A percentile compares a stretch with the other conserved stretches of the same genome.
Evolutionary conservation across 1,140 invertebrate genomes (phyloP).

Genomic region (Drosophila ogumai): DNA sequence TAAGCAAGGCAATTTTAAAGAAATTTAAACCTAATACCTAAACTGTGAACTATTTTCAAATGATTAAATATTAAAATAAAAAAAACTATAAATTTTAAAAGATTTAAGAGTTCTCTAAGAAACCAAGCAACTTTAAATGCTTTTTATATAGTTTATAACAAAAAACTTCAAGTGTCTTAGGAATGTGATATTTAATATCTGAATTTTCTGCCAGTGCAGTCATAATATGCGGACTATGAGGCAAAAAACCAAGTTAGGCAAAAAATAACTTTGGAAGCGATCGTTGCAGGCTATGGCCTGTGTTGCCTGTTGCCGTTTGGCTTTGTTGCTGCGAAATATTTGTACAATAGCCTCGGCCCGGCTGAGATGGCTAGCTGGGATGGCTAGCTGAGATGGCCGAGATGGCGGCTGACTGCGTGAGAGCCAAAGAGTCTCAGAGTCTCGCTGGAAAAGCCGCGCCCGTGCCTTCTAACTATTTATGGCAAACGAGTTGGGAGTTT

Average conservation of each 20-base stretch:
- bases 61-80: no score
- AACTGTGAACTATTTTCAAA: no score
- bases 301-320: conserved; percentile 21
- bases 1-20: no score
- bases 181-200: not conserved
- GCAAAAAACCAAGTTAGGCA: conserved; percentile 73
- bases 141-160: not conserved
- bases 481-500: conserved; percentile 71
- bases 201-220: conserved; percentile 22
- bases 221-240: conserved; percentile 62
- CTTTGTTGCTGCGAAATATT: conserved; percentile 65
- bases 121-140: not conserved
- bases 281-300: conserved; percentile 29
- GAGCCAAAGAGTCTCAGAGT: conserved; percentile 39
- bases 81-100: not conserved
- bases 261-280: conserved; percentile 79
- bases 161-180: not conserved
- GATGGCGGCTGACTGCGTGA: conserved; percentile 52
- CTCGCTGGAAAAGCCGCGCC: conserved; percentile 70
- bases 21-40: no score
- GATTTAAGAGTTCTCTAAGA: not conserved
- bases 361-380: conserved; percentile 7
- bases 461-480: conserved; percentile 83
- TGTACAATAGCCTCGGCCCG: conserved; percentile 63
- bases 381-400: conserved; percentile 21